Evolutionary conservation across 2,888 invertebrate genomes (phyloP).

Genomic region (Augochlorella aurata): DNA sequence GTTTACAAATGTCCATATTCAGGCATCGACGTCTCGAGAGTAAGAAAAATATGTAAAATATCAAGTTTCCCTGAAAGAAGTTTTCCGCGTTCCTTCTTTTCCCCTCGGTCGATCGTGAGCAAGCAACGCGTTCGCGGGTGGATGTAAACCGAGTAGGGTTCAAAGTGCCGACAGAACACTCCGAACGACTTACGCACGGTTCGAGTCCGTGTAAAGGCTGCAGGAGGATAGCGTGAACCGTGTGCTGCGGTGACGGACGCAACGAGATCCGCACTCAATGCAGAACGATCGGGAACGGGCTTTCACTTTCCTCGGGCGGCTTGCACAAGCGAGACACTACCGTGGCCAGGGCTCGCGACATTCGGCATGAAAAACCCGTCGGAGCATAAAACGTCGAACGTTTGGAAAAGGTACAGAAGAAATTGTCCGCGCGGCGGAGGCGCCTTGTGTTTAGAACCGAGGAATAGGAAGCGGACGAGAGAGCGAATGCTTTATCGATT

Average conservation of each 20-base stretch:
- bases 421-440: neutral
- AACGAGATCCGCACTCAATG: slow-evolving; percentile 54
- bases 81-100: neutral
- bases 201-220: slow-evolving; percentile 22
- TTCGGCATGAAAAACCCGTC: slow-evolving; percentile 48
- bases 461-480: slow-evolving; percentile 39
- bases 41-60: neutral
- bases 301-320: slow-evolving; percentile 64
- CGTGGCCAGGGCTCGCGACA: slow-evolving; percentile 47
- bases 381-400: slow-evolving; percentile 36
- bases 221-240: slow-evolving; percentile 36
- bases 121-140: neutral
- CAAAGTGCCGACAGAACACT: slow-evolving; percentile 26
- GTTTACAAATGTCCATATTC: neutral
- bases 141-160: slow-evolving; percentile 30
- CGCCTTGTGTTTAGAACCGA: slow-evolving; percentile 23
- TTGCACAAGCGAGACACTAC: slow-evolving; percentile 62
- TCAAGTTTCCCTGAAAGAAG: neutral
- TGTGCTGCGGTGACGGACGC: slow-evolving; percentile 43
- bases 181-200: slow-evolving; percentile 17
- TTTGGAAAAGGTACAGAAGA: slow-evolving; percentile 11
- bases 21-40: neutral
- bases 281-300: slow-evolving; percentile 59
- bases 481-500: slow-evolving; percentile 49
- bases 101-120: slow-evolving; percentile 8